Evolutionary conservation across 2,797 vertebrate species (phyloP), one percentile per base, ranked within the genome.

Genomic region (Microcaecilia unicolor): DNA sequence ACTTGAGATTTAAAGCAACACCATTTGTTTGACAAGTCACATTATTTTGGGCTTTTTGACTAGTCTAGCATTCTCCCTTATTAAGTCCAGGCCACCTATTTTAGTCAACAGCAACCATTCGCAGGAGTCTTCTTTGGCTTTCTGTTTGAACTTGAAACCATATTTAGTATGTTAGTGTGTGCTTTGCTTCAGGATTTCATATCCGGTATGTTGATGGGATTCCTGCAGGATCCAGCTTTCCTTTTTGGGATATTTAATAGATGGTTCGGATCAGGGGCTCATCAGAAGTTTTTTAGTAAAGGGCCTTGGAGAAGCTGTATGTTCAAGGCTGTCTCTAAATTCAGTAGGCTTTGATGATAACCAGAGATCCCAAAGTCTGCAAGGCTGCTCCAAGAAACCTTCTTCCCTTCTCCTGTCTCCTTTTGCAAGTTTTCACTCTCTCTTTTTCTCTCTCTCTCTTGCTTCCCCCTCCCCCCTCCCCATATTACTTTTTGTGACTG

Each of bases 131-230:
- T 41, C 63, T 57, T 44, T 36, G 51, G 51, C 58, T 55, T 58
- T 57, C 49, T 60, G 58, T 35, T 40, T 28, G 19, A 33, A 28
- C 14, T 11, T 31, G 66, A 86, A 76, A 91, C 95, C 94, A 92
- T 99, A 98, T 99, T 98, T 97, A 97, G 95, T 86, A 89, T 86
- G 85, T 48, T 73, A 67, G 55, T 47, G 37, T 60, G 74, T 74
- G 58, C 76, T 74, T 70, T 72, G 72, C 41, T 72, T 74, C 69
- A 51, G 65, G 77, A 76, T 81, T 80, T 79, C 55, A 78, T 56
- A 61, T 81, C 83, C 85, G 84, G 86, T 88, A 91, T 81, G 74
- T 75, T 55, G 70, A 64, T 37, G 83, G 89, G 90, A 92, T 92
- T 92, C 91, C 89, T 84, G 51, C 65, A 85, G 79, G 80, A 88